phyloP scores from a whole-genome alignment of 2,888 invertebrate genomes.

The Eustalomyia histrio region DNA sequence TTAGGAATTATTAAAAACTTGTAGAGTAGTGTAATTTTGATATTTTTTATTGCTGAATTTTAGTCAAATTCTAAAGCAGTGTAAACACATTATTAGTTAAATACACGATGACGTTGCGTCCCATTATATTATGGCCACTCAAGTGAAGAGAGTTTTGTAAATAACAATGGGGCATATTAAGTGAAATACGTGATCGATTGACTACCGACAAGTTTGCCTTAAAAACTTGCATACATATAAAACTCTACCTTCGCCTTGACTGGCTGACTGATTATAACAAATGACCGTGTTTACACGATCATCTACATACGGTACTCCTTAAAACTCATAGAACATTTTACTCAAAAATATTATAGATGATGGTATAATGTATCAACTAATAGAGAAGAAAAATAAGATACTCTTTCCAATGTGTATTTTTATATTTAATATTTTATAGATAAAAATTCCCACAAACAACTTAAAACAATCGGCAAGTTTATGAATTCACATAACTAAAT shows the following conservation, averaged over 20 bases:
- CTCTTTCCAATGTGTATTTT: neutral
- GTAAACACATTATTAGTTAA: neutral
- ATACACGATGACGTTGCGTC: conserved; percentile 3
- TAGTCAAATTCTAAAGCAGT: neutral
- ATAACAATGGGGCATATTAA: conserved; percentile 56
- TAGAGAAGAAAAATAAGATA: conserved; percentile 12
- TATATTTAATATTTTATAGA: conserved; percentile 18
- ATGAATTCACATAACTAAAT: too few relatives aligned
- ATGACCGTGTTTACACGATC: conserved; percentile 61
- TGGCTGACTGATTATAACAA: conserved; percentile 68
- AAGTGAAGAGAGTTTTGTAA: conserved; percentile 22
- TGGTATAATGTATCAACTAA: conserved; percentile 47
- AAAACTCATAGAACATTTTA: neutral
- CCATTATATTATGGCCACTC: neutral
- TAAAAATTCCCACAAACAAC: conserved; percentile 27
- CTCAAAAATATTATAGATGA: conserved; percentile 32
- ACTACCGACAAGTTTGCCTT: conserved; percentile 70
- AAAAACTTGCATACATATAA: conserved; percentile 54
- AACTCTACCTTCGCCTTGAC: conserved; percentile 30
- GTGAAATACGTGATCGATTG: conserved; percentile 75
- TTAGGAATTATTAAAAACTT: too few relatives aligned
- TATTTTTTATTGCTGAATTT: too few relatives aligned
- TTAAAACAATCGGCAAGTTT: too few relatives aligned
- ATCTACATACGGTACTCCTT: conserved; percentile 39
- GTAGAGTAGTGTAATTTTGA: too few relatives aligned